Conservation (phyloP, 2,113 vertebrate species). For the Pseudolaguvia tuberculata region DNA sequence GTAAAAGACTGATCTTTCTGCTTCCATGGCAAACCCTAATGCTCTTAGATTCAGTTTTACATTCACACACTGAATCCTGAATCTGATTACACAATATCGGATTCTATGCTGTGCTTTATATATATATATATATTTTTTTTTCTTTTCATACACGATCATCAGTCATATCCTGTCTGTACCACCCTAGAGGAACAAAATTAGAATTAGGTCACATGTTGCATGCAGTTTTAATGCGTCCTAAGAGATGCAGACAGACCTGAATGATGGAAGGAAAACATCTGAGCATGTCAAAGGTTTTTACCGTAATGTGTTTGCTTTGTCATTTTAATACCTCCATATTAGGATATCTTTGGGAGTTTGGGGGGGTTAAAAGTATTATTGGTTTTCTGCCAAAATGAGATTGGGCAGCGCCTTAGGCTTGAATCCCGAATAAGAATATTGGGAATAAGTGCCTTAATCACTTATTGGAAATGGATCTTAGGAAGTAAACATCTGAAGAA, state of each 20-base stretch:
- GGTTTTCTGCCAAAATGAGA: not conserved
- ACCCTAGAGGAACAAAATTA: no score
- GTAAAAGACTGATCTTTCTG: not conserved
- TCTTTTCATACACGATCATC: no score
- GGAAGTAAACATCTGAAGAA: constrained; percentile 4
- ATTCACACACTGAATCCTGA: no score
- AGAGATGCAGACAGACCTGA: constrained; percentile 5
- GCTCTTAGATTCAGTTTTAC: no score
- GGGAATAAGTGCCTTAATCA: not conserved
- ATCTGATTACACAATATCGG: no score
- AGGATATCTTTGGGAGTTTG: not conserved
- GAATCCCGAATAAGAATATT: not conserved
- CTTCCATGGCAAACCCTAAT: no score
- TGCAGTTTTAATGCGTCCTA: not conserved
- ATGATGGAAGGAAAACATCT: constrained; percentile 22
- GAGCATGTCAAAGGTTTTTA: constrained; percentile 15
- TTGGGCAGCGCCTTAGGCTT: not conserved
- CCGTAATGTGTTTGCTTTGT: not conserved
- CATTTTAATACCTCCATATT: not conserved
- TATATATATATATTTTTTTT: no score
- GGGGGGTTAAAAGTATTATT: no score
- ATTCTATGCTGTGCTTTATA: no score
- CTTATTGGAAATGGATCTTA: not conserved
- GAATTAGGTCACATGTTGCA: no score
- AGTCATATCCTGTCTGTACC: no score